phyloP scores from a whole-genome alignment of 2,797 vertebrate species.

The Sus cebifrons region DNA sequence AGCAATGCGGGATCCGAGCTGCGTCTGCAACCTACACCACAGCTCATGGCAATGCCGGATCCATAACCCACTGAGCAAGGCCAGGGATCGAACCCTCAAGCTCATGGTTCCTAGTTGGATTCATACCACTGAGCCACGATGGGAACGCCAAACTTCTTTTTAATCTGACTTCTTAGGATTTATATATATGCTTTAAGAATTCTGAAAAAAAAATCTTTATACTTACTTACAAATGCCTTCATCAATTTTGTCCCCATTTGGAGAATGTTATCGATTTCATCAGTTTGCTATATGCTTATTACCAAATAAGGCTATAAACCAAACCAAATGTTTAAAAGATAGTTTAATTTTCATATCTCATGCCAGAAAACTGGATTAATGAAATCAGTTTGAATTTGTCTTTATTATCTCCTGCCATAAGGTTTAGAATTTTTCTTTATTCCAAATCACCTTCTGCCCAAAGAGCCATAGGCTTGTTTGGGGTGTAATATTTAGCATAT shows the following conservation, averaged over 20 bases:
- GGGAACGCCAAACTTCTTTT: neutral
- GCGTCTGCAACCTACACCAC: too few species aligned
- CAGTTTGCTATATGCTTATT: neutral
- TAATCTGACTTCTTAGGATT: neutral
- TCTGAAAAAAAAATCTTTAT: neutral
- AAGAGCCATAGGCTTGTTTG: neutral
- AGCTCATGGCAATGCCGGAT: too few species aligned
- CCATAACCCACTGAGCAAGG: too few species aligned
- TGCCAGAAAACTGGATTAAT: neutral
- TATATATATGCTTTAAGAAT: neutral
- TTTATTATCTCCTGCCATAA: neutral
- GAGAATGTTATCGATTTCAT: neutral
- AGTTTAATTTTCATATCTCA: neutral
- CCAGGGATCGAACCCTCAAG: too few species aligned
- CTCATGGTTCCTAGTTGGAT: too few species aligned
- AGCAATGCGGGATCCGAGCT: too few species aligned
- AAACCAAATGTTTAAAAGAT: neutral
- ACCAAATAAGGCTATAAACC: neutral
- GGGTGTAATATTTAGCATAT: neutral
- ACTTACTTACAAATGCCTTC: neutral
- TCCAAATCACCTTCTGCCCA: neutral
- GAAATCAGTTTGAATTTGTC: neutral
- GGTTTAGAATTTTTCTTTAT: neutral
- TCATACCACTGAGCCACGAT: too few species aligned
- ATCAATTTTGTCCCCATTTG: neutral